Conservation (phyloP, 2,888 invertebrate genomes). For the Drosophila differens region DNA sequence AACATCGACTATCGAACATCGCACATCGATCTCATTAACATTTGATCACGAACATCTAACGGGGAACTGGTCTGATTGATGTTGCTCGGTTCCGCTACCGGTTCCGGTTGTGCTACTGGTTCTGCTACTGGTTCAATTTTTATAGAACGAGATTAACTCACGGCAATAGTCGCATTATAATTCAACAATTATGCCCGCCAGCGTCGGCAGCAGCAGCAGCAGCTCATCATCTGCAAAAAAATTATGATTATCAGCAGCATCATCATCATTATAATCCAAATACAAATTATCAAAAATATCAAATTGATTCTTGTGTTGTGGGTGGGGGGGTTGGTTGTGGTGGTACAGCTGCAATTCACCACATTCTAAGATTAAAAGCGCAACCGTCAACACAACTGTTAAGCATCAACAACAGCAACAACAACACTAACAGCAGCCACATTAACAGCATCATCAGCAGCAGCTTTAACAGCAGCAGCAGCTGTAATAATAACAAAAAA, state of each 20-base stretch:
- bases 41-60: conserved; percentile 11
- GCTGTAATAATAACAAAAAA: conserved; percentile 54
- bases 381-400: conserved; percentile 15
- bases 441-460: conserved; percentile 15
- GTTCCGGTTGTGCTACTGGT: conserved; percentile 2
- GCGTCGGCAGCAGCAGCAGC: conserved; percentile 6
- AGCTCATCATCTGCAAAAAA: conserved; percentile 19
- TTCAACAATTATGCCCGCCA: conserved; percentile 40
- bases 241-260: conserved; percentile 37
- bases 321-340: conserved; percentile 10
- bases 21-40: conserved; percentile 11
- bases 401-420: conserved; percentile 36
- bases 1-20: conserved; percentile 10
- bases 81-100: conserved; percentile 5
- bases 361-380: conserved; percentile 29
- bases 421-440: conserved; percentile 25
- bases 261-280: conserved; percentile 37
- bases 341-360: conserved; percentile 17
- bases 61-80: conserved; percentile 5
- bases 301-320: conserved; percentile 14
- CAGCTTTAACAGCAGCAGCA: background rate
- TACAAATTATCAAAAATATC: conserved; percentile 22
- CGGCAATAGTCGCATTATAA: conserved; percentile 45
- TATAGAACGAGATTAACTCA: conserved; percentile 2
- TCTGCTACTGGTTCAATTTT: background rate